A percentile compares a stretch with the other conserved stretches of the same genome.
These are phyloP conservation scores for Pollenia griseotomentosa DNA, from an alignment of 2,888 invertebrate genomes.

Conservation along the genomic window DNA sequence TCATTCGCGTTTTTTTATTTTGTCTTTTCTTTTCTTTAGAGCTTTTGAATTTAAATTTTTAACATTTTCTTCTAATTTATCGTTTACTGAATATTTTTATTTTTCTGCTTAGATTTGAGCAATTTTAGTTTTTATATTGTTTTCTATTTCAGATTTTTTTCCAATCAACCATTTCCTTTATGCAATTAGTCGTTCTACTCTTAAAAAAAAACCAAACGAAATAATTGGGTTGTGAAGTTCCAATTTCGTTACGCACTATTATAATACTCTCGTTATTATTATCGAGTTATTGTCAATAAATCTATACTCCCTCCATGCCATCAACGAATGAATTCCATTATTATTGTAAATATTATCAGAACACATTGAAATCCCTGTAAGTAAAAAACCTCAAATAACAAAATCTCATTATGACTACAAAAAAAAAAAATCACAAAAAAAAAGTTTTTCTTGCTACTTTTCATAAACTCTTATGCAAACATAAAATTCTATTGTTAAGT, in stretches of 20 bases:
- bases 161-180: not conserved
- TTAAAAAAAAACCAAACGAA: not conserved
- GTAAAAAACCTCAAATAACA: slow-evolving; percentile 38
- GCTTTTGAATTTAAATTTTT: too few species aligned
- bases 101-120: too few species aligned
- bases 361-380: not conserved
- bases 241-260: slow-evolving; percentile 16
- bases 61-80: too few species aligned
- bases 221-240: not conserved
- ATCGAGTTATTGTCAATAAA: slow-evolving; percentile 40
- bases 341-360: not conserved
- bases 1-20: too few species aligned
- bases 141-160: too few species aligned
- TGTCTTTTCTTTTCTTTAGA: too few species aligned
- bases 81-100: too few species aligned
- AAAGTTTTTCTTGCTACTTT: not conserved
- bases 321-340: not conserved
- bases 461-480: not conserved
- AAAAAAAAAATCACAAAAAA: slow-evolving; percentile 10
- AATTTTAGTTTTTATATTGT: too few species aligned
- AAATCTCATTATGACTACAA: slow-evolving; percentile 21
- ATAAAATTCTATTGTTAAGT: slow-evolving; percentile 43
- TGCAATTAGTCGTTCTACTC: not conserved
- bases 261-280: slow-evolving; percentile 9
- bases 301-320: not conserved